These are phyloP conservation scores for Strigamia crassipes DNA, from an alignment of 2,888 invertebrate species.

Conservation along the genomic window DNA sequence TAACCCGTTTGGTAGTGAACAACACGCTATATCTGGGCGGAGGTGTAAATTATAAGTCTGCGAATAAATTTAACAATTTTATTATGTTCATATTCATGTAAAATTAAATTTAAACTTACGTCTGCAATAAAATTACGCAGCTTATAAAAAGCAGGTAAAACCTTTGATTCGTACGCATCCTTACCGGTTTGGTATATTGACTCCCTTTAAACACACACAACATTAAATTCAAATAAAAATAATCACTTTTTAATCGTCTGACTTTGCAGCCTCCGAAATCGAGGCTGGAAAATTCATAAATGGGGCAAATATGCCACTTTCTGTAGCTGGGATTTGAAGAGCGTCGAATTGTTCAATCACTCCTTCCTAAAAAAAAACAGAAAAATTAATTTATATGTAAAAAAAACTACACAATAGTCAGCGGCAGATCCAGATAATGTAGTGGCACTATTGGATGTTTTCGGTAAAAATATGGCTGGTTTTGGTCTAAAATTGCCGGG, in stretches of 20 bases:
- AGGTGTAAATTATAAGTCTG: background rate
- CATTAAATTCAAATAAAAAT: no score
- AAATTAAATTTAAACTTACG: background rate
- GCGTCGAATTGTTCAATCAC: conserved; percentile 51
- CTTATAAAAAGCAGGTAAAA: conserved; percentile 3
- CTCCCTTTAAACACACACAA: background rate
- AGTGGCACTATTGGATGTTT: no score
- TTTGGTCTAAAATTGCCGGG: no score
- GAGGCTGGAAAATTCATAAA: conserved; percentile 46
- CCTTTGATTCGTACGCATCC: background rate
- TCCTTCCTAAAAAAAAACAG: conserved; percentile 49
- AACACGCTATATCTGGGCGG: conserved; percentile 55
- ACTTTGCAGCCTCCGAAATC: background rate
- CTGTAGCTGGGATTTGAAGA: conserved; percentile 50
- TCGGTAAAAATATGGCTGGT: no score
- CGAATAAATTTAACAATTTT: background rate
- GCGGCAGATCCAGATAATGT: no score
- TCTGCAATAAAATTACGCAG: background rate
- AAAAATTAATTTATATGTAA: background rate
- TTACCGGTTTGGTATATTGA: background rate
- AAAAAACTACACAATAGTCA: no score
- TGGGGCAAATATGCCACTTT: conserved; percentile 52
- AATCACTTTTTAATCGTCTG: background rate
- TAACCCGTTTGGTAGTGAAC: conserved; percentile 54
- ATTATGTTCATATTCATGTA: no score